phyloP scores from a whole-genome alignment of 2,113 vertebrate genomes.

The Anser brachyrhynchus region DNA sequence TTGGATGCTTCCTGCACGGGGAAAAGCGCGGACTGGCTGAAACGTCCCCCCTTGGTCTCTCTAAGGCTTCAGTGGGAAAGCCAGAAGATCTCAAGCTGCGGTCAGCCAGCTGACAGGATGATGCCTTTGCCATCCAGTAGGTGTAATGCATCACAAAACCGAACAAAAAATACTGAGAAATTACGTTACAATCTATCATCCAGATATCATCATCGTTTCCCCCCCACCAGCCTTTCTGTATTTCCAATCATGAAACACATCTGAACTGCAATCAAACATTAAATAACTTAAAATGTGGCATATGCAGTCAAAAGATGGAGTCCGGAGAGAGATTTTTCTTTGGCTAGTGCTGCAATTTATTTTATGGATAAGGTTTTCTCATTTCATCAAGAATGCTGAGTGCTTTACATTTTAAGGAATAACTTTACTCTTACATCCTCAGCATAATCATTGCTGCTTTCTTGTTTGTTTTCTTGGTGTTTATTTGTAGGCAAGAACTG shows the following conservation, averaged over 20 bases:
- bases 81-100: not conserved
- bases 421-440: not conserved
- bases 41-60: not conserved
- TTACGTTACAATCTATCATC: not conserved
- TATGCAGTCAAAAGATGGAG: not conserved
- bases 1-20: not conserved
- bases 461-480: not conserved
- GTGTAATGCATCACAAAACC: not conserved
- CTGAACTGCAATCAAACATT: not conserved
- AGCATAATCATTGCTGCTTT: not conserved
- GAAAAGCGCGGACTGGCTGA: not conserved
- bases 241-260: not conserved
- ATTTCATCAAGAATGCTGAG: not conserved
- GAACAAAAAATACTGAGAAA: not conserved
- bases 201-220: not conserved
- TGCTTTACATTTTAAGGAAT: not conserved
- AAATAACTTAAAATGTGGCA: not conserved
- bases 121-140: not conserved
- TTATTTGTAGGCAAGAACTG: not conserved
- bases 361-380: not conserved
- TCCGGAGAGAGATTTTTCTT: not conserved
- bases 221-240: fast-evolving
- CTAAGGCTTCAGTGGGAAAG: not conserved
- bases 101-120: not conserved
- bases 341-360: not conserved